These are phyloP conservation scores for Limnephilus rhombicus DNA, from an alignment of 2,888 invertebrate genomes.

Conservation along the genomic window DNA sequence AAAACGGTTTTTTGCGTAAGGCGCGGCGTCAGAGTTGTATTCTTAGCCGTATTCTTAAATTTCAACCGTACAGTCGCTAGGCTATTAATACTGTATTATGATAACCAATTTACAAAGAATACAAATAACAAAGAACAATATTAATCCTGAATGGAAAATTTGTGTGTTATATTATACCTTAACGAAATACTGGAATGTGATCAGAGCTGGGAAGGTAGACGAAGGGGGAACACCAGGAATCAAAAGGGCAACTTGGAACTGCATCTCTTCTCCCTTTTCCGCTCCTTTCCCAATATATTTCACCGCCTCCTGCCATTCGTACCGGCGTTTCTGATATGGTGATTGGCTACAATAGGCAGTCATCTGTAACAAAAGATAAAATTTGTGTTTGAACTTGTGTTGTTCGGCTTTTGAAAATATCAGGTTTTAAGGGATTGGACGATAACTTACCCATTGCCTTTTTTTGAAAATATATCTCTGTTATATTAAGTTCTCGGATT, in stretches of 20 bases:
- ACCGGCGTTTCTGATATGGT: neutral
- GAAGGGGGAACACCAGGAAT: constrained; percentile 22
- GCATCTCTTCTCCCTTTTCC: neutral
- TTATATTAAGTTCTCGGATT: too few relatives aligned
- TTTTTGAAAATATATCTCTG: too few relatives aligned
- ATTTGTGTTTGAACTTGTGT: neutral
- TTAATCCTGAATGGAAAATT: neutral
- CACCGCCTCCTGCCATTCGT: neutral
- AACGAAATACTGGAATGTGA: constrained; percentile 13
- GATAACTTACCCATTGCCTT: too few relatives aligned
- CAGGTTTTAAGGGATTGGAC: too few relatives aligned
- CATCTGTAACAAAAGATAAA: neutral
- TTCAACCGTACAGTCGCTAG: too few relatives aligned
- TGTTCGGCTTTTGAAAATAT: neutral
- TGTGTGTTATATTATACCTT: neutral
- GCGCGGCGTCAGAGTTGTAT: too few relatives aligned
- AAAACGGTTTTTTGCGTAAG: too few relatives aligned
- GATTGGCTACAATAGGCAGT: neutral
- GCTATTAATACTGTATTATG: too few relatives aligned
- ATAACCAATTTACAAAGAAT: too few relatives aligned
- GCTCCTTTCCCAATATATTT: constrained; percentile 10
- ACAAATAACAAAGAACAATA: too few relatives aligned
- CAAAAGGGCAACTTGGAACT: neutral
- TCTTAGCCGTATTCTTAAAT: too few relatives aligned
- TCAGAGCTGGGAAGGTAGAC: neutral